Percentiles rank a stretch among this genome's conserved stretches.
phyloP scores from a whole-genome alignment of 2,888 invertebrate genomes.

The Drosophila kuntzei region DNA sequence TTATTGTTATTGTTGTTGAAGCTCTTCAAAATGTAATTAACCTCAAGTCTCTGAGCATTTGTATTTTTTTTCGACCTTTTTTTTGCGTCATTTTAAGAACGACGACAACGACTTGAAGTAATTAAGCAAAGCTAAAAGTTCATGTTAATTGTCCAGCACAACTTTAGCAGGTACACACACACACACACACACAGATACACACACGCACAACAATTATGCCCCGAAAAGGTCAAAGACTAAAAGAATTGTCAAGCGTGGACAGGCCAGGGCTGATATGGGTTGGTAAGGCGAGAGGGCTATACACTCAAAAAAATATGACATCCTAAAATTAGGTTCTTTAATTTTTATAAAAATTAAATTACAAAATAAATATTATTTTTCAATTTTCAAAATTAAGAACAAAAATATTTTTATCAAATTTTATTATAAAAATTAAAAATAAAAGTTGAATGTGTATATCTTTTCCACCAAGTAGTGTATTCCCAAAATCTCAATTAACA shows the following conservation, averaged over 20 bases:
- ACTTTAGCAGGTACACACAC: conserved; percentile 51
- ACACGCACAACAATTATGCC: conserved; percentile 53
- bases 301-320: too few relatives aligned
- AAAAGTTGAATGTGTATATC: too few relatives aligned
- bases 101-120: conserved; percentile 58
- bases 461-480: too few relatives aligned
- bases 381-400: too few relatives aligned
- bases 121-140: conserved; percentile 81
- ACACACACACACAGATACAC: conserved; percentile 14
- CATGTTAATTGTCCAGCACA: conserved; percentile 78
- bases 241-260: conserved; percentile 77
- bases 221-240: conserved; percentile 77
- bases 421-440: too few relatives aligned
- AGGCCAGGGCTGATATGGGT: conserved; percentile 60
- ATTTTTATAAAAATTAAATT: too few relatives aligned
- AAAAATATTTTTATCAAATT: too few relatives aligned
- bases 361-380: too few relatives aligned
- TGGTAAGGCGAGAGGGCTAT: conserved; percentile 25
- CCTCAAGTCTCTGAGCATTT: conserved; percentile 54
- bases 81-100: conserved; percentile 78
- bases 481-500: too few relatives aligned
- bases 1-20: conserved; percentile 13
- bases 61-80: conserved; percentile 44
- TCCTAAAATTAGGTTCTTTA: too few relatives aligned
- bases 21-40: conserved; percentile 79